A percentile compares a stretch with the other conserved stretches of the same genome.
Conservation (phyloP, 2,888 invertebrate species). For the Loripinus fragilis region DNA sequence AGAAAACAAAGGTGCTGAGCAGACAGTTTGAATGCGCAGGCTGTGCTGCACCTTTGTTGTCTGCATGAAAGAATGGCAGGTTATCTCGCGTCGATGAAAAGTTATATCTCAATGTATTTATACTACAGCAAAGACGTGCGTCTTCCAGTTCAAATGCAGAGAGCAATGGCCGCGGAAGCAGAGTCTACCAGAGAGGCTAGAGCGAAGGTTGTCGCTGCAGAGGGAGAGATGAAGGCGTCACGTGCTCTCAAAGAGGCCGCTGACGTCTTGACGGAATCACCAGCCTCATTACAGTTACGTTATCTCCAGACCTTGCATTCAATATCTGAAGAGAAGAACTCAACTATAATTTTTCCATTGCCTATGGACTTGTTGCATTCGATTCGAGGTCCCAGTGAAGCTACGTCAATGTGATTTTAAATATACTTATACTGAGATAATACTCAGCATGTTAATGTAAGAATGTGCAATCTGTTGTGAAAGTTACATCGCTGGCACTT, state of each 20-base stretch:
- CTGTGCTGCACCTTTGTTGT: no score
- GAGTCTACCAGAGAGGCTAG: conserved; percentile 76
- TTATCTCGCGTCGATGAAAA: no score
- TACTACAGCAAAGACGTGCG: conserved; percentile 73
- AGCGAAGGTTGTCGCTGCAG: conserved; percentile 93
- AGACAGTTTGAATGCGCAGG: no score
- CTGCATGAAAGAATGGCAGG: no score
- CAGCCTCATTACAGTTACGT: conserved; percentile 96
- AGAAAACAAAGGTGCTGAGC: no score
- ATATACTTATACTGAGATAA: no score
- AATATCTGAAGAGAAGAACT: conserved; percentile 98
- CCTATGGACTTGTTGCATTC: conserved; percentile 90
- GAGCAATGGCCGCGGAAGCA: conserved; percentile 80
- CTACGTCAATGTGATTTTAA: neutral
- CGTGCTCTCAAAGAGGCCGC: conserved; percentile 97
- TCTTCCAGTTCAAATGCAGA: conserved; percentile 75
- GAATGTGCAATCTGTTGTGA: no score
- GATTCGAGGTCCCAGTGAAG: neutral
- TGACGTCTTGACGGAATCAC: conserved; percentile 96
- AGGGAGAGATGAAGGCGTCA: conserved; percentile 98
- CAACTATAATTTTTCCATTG: conserved; percentile 97
- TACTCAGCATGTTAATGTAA: no score
- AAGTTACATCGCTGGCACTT: no score
- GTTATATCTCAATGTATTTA: no score
- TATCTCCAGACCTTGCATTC: conserved; percentile 98